These are phyloP conservation scores for Varecia variegata DNA, from an alignment of 2,797 vertebrate genomes.

Conservation along the genomic window DNA sequence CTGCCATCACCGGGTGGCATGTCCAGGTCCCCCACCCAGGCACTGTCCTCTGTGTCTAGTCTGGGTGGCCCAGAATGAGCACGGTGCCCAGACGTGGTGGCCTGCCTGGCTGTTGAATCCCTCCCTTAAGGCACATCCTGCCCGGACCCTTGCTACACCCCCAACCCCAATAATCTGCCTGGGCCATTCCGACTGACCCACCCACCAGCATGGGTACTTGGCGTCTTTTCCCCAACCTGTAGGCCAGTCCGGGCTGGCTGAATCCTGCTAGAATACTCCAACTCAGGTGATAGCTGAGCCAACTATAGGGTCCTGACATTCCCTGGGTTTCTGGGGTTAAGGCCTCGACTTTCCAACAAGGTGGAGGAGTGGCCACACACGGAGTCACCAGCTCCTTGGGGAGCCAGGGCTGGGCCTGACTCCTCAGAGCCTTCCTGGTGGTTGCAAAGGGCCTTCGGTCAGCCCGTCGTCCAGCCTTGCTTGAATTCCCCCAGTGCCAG, in stretches of 20 bases:
- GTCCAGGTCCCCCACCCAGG: not conserved
- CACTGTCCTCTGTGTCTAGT: rapidly evolving
- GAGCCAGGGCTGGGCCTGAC: not conserved
- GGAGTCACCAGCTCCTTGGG: not conserved
- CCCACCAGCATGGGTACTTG: rapidly evolving
- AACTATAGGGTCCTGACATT: not conserved
- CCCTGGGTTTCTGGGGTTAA: not conserved
- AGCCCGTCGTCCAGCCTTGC: not conserved
- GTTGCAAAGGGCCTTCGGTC: not conserved
- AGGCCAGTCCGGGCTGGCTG: not conserved
- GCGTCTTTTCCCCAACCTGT: not conserved
- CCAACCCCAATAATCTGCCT: rapidly evolving
- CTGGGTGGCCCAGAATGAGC: not conserved
- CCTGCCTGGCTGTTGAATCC: not conserved
- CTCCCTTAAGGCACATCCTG: too few relatives aligned
- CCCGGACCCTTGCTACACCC: rapidly evolving
- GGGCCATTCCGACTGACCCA: rapidly evolving
- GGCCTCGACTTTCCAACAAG: not conserved
- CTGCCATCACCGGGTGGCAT: not conserved
- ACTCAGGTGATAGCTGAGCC: not conserved
- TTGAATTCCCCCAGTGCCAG: not conserved
- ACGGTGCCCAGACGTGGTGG: rapidly evolving
- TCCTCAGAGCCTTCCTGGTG: not conserved
- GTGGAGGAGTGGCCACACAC: not conserved
- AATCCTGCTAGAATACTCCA: too few relatives aligned